A percentile compares a stretch with the other conserved stretches of the same genome.
Conservation (phyloP, 1,140 invertebrate genomes). For the Hyphantria cunea region DNA sequence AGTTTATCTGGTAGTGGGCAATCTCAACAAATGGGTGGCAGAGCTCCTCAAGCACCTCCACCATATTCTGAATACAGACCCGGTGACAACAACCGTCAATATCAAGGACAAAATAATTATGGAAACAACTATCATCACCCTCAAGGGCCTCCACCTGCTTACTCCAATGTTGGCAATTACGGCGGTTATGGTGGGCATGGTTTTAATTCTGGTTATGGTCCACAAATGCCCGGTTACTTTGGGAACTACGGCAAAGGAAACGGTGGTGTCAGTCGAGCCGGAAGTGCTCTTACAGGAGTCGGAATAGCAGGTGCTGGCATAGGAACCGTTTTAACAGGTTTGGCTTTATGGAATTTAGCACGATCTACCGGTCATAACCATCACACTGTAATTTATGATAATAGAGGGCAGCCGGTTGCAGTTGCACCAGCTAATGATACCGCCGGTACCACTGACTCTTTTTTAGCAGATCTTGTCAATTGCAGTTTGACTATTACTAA, state of each 20-base stretch:
- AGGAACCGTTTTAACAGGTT: conserved; percentile 74
- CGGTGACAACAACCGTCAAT: conserved; percentile 10
- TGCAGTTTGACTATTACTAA: conserved; percentile 74
- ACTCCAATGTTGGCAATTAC: conserved; percentile 48
- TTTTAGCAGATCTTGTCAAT: conserved; percentile 74
- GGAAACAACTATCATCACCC: conserved; percentile 58
- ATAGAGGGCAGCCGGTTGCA: conserved; percentile 68
- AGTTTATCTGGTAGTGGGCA: background rate
- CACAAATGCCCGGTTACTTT: conserved; percentile 68
- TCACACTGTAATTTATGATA: conserved; percentile 73
- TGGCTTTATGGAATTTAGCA: conserved; percentile 79
- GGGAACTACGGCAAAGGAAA: conserved; percentile 62
- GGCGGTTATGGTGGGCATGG: conserved; percentile 48
- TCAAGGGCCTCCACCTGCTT: conserved; percentile 63
- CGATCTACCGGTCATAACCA: conserved; percentile 69
- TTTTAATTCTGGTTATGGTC: conserved; percentile 41
- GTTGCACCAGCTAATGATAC: conserved; percentile 65
- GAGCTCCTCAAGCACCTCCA: conserved; percentile 42
- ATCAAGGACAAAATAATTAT: conserved; percentile 33
- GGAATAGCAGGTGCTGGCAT: conserved; percentile 74
- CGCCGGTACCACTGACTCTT: conserved; percentile 54
- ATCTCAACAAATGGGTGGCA: conserved; percentile 3
- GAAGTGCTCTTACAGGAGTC: conserved; percentile 64
- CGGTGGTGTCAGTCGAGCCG: conserved; percentile 59
- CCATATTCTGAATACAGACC: conserved; percentile 46